Evolutionary conservation across 2,113 vertebrate species (phyloP).

Genomic region (Gymnobelideus leadbeateri): DNA sequence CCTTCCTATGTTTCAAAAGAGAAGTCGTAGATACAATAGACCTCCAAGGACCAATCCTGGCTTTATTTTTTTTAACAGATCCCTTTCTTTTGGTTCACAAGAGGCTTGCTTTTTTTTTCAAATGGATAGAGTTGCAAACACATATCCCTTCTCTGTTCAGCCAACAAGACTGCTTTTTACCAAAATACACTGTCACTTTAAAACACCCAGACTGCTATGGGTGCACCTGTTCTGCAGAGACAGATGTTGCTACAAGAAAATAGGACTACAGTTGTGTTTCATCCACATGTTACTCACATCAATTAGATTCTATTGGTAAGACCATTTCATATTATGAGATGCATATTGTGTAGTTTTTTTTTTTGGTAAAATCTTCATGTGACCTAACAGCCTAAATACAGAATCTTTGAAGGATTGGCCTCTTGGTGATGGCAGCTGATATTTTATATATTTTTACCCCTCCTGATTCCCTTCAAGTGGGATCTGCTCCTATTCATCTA

Average conservation of each 20-base stretch:
- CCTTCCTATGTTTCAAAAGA: background rate
- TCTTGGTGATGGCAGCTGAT: background rate
- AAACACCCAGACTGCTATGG: background rate
- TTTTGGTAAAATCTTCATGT: background rate
- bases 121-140: background rate
- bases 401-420: background rate
- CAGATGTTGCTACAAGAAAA: background rate
- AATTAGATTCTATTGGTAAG: background rate
- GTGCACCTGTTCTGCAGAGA: background rate
- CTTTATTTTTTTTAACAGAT: background rate
- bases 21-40: background rate
- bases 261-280: background rate
- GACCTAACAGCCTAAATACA: background rate
- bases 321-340: background rate
- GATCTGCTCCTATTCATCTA: background rate
- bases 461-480: background rate
- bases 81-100: background rate
- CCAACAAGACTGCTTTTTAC: background rate
- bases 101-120: background rate
- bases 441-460: background rate
- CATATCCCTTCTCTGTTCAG: background rate
- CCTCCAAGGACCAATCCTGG: background rate
- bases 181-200: background rate
- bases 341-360: background rate
- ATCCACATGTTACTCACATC: background rate